Evolutionary conservation across 64 coral and sea anemone species (phyloP).

Genomic region (Anthopleura sola): DNA sequence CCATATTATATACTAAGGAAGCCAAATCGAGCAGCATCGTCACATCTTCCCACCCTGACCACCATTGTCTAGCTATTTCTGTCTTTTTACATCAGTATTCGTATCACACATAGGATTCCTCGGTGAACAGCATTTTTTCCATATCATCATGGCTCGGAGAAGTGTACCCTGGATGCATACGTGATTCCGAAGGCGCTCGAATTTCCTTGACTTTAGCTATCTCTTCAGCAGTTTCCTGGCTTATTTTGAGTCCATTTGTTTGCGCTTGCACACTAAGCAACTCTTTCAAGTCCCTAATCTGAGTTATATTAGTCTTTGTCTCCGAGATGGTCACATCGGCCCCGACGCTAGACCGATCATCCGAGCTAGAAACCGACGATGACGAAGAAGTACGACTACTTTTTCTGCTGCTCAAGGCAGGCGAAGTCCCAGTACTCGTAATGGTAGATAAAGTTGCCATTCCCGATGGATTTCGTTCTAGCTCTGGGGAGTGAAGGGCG

Average conservation of each 20-base stretch:
- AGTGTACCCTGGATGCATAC: constrained; percentile 30
- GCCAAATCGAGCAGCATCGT: no score
- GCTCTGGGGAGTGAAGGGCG: background rate
- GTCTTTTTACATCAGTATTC: background rate
- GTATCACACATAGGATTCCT: constrained; percentile 87
- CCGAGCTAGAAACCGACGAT: constrained; percentile 86
- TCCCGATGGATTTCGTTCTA: background rate
- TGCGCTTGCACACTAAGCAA: constrained; percentile 62
- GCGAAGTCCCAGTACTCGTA: background rate
- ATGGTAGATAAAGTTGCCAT: background rate
- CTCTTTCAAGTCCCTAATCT: constrained; percentile 86
- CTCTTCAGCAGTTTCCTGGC: constrained; percentile 70
- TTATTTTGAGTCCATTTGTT: constrained; percentile 91
- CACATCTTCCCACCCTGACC: background rate
- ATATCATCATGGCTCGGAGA: constrained; percentile 85
- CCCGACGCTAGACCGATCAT: constrained; percentile 83
- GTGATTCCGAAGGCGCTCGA: constrained; percentile 24
- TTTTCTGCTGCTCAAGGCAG: constrained; percentile 5
- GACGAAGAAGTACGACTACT: constrained; percentile 80
- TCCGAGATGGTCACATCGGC: constrained; percentile 69
- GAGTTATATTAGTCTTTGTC: constrained; percentile 69
- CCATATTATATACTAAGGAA: no score
- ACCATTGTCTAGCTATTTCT: background rate
- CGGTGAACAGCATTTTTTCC: constrained; percentile 91
- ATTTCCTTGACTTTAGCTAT: constrained; percentile 88